Base-by-base conservation (phyloP, 2,113 vertebrate species). In the Microcebus lehilahytsara region DNA sequence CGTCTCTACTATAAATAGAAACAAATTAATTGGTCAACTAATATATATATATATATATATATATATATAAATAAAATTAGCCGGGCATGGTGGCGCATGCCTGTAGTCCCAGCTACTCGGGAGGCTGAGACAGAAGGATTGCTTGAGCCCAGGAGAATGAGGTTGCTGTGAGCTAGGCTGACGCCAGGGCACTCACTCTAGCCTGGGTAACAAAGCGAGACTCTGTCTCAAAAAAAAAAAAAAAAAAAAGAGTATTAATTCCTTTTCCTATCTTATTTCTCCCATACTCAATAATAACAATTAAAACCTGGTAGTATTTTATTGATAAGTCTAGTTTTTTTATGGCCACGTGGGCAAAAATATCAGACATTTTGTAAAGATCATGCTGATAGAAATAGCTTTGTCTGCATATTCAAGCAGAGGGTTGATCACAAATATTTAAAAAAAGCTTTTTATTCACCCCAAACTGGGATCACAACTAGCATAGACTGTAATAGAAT, bases 361-460 rank as follows among this genome's bases (percentile, higher is more conserved):
- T 83, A 91, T 30, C 49, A 92, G 40, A 79, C 20, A 80, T 16
- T 37, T 46, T 91, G n/a, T 93, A 56, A 80, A 93, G 96, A 80
- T 46, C 10, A 84, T 37, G 8, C 46, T 53, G 58, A 19, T 79
- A 93, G 64, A 74, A 81, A 91, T 30, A 88, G n/a, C 13, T 40
- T 93, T 64, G 17, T 85, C 84, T 89, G 64, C 22, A 32, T 83
- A 42, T 67, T 89, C 46, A 93, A 89, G 58, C 51, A 92, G 81
- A 60, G 20, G 51, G 72, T 30, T 74, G n/a, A 87, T 87, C 53
- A 80, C 32, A 92, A 23, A 75, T 85, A 83, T 49, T 49, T 49
- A 12, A 85, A 10, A 64, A 94, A 78, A 88, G 85, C 40, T 62
- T 94, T 69, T 51, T 83, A 71, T 67, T 95, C 51, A 92, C 5